Conservation (phyloP, 2,113 vertebrate species). For the Calyptommatus sinebrachiatus region DNA sequence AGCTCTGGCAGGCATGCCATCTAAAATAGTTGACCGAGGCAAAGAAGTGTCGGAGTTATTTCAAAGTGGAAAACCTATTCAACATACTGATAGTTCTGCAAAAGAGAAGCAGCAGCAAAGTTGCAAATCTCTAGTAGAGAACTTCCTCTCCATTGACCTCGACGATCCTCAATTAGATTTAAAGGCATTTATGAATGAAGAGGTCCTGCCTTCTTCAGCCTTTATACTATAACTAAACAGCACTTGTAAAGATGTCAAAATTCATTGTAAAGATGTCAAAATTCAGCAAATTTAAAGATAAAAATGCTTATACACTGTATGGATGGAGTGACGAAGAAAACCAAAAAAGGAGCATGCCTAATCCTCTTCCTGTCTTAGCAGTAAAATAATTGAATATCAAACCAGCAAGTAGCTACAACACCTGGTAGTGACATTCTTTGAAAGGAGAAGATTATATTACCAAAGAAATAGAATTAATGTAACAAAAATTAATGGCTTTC, state of each 20-base stretch:
- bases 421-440: neutral
- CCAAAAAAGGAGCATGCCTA: neutral
- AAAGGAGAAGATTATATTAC: neutral
- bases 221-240: constrained; percentile 61
- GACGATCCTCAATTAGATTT: constrained; percentile 81
- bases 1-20: constrained; percentile 84
- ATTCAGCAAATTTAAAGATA: neutral
- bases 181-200: constrained; percentile 79
- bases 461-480: neutral
- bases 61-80: constrained; percentile 79
- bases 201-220: constrained; percentile 78
- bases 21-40: constrained; percentile 81
- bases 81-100: constrained; percentile 54
- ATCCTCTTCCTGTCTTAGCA: neutral
- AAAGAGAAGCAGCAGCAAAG: constrained; percentile 69
- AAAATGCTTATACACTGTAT: neutral
- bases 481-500: constrained; percentile 6
- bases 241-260: no score
- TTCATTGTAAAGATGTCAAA: neutral
- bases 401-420: no score
- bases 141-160: constrained; percentile 86
- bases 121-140: constrained; percentile 82
- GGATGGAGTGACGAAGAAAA: neutral
- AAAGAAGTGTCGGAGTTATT: constrained; percentile 88
- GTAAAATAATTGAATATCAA: neutral